Evolutionary conservation across 64 coral and sea anemone genomes (phyloP).

Genomic region (Porites australiensis): DNA sequence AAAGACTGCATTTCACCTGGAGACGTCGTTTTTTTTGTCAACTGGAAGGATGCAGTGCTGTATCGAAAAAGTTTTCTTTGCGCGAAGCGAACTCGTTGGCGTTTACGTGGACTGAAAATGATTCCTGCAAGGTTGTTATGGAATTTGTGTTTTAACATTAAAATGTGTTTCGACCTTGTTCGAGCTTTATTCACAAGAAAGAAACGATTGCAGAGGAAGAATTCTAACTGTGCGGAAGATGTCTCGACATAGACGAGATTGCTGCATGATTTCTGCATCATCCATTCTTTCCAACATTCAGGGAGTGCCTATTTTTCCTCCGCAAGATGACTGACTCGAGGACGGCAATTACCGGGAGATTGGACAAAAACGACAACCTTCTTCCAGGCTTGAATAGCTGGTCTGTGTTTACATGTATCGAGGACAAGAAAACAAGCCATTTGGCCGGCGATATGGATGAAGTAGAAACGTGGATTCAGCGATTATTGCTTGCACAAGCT

Average conservation of each 20-base stretch:
- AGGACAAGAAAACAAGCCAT: conserved; percentile 87
- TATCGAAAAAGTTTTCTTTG: conserved; percentile 93
- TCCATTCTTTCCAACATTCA: conserved; percentile 95
- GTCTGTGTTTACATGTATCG: conserved; percentile 94
- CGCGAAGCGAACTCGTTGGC: conserved; percentile 97
- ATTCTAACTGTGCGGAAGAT: conserved; percentile 56
- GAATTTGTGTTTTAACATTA: conserved; percentile 95
- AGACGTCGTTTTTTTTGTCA: conserved; percentile 99
- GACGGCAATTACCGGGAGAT: conserved; percentile 44
- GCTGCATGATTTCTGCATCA: conserved; percentile 99
- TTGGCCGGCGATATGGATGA: conserved; percentile 81
- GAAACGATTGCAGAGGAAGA: conserved; percentile 40
- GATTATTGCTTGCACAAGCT: conserved; percentile 84
- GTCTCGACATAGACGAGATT: conserved; percentile 76
- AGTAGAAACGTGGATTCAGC: conserved; percentile 93
- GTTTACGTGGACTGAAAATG: conserved; percentile 97
- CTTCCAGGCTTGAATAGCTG: conserved; percentile 90
- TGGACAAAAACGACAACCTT: conserved; percentile 91
- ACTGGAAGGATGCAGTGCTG: conserved; percentile 94
- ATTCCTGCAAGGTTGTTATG: conserved; percentile 90
- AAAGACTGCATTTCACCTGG: conserved; percentile 90
- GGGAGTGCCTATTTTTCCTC: conserved; percentile 96
- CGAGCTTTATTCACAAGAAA: conserved; percentile 77
- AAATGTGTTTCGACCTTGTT: conserved; percentile 97
- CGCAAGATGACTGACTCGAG: conserved; percentile 96